Evolutionary conservation across 1,140 invertebrate species (phyloP).

Genomic region (Hyles vespertilio): DNA sequence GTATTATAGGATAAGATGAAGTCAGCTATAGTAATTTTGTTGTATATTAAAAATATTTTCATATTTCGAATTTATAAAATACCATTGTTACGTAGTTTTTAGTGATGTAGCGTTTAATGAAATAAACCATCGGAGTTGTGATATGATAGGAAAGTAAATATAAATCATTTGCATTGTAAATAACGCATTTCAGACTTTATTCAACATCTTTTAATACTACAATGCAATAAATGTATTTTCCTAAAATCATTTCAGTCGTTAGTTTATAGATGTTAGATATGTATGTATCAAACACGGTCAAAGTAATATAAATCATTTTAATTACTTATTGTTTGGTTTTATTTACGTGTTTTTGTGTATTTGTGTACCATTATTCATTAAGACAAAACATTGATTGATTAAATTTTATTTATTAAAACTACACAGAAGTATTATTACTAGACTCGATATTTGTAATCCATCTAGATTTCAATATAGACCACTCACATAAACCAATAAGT

Average conservation of each 20-base stretch:
- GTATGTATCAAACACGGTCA: background rate
- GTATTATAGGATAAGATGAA: constrained; percentile 54
- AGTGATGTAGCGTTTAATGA: constrained; percentile 31
- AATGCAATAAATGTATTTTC: constrained; percentile 22
- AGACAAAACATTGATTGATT: constrained; percentile 47
- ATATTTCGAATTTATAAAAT: constrained; percentile 66
- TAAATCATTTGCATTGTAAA: constrained; percentile 19
- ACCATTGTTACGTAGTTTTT: constrained; percentile 62
- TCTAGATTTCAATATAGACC: constrained; percentile 52
- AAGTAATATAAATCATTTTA: constrained; percentile 21
- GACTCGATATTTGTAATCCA: constrained; percentile 44
- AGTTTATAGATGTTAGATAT: constrained; percentile 8
- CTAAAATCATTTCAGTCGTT: constrained; percentile 17
- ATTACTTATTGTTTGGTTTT: constrained; percentile 8
- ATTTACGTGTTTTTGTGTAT: constrained; percentile 12
- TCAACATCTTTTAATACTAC: constrained; percentile 12
- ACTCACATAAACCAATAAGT: constrained; percentile 58
- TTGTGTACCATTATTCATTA: constrained; percentile 8
- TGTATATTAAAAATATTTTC: constrained; percentile 48
- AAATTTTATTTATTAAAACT: constrained; percentile 69
- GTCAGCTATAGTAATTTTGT: constrained; percentile 27
- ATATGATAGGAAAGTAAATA: constrained; percentile 21
- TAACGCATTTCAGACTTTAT: constrained; percentile 15
- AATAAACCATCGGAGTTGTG: constrained; percentile 32
- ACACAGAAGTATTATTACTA: constrained; percentile 52